Evolutionary conservation across 1,140 invertebrate genomes (phyloP), one percentile per base, ranked within the genome.

Genomic region (Pemphigus obesinymphae): DNA sequence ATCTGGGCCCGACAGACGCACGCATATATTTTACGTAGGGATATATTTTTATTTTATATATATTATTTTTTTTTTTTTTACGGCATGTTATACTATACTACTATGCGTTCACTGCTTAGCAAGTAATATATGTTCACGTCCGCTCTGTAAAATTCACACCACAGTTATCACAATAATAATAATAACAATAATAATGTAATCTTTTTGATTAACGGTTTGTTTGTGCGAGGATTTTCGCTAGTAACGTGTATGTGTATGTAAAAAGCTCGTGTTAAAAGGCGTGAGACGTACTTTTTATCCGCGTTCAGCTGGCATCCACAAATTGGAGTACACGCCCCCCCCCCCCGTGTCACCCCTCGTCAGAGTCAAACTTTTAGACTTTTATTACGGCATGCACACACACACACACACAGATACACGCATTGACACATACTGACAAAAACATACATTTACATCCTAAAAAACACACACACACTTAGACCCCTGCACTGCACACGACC

Each of bases 181-280:
- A 61, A 61, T 43, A 55, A 75, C 26, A 31, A 75, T 55, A 61
- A 78, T 78, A 58, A 61, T 43, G 55, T 63, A 80, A 63, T 80
- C 55, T 80, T 80, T 80, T 80, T 80, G 76, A 80, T 80, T 80
- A 80, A 80, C 76, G 76, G 76, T 80, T 80, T 80, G 76, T 80
- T 80, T 80, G 76, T 37, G 55, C 55, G 55, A 45, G 37, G 55
- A 80, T 80, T 80, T 80, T 80, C 75, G 75, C 34, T 78, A 20
- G 50, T 55, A 58, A 23, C 40, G 55, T 48, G 31, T 76, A 76
- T 29, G 50, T 20, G 50, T 76, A 20, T 20, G 8, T 48, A 45
- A 29, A 0, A 11, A 17, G 15, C 4, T 7, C 8, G 63, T 0
- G 58, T 29, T 10, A 0, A 17, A 10, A 0, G 17, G 61, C 7